Evolutionary conservation across 2,888 invertebrate genomes (phyloP), one percentile per base, ranked within the genome.

Genomic region (Lycia hirtaria): DNA sequence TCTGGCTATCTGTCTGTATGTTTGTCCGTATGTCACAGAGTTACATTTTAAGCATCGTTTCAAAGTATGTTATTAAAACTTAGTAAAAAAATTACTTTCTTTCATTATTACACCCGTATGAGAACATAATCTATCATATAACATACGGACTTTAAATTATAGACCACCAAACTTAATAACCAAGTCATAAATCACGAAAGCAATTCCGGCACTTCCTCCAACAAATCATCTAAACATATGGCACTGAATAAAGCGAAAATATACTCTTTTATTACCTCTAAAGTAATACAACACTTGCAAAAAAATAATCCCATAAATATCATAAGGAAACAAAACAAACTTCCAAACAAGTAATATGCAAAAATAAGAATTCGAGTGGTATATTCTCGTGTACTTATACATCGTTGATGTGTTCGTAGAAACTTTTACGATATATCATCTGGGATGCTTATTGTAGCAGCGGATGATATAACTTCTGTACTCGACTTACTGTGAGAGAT

Each of bases 401-500:
- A 44, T 62, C 57, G 58, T 64, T 74, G 76, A 76, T 80, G 74
- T 76, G 73, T 78, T 75, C 75, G 70, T 68, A 61, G 60, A 72
- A 82, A 79, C 71, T 81, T 81, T 73, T 62, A 62, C 69, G 74
- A 78, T 78, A 79, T 74, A 78, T 79, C 79, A 76, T 73, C 43
- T 49, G 41, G 32, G 41, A 56, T 66, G 60, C 62, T 70, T 72
- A 58, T 56, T 63, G 71, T 67, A 62, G 65, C 65, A 60, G 53
- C 61, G 53, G 63, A 47, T 52, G 60, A 56, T 59, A 68, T 64
- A 71, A 68, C 69, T 73, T 67, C 63, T 58, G 63, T 51, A 60
- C 56, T 48, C 56, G 47, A 51, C 51, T 60, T 60, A 62, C 62
- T 55, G 55, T 37, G 47, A 55, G 56, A 64, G 69, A 68, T 68